A percentile compares a stretch with the other conserved stretches of the same genome.
Evolutionary conservation across 2,797 vertebrate species (phyloP).

Genomic region (Coluber constrictor): DNA sequence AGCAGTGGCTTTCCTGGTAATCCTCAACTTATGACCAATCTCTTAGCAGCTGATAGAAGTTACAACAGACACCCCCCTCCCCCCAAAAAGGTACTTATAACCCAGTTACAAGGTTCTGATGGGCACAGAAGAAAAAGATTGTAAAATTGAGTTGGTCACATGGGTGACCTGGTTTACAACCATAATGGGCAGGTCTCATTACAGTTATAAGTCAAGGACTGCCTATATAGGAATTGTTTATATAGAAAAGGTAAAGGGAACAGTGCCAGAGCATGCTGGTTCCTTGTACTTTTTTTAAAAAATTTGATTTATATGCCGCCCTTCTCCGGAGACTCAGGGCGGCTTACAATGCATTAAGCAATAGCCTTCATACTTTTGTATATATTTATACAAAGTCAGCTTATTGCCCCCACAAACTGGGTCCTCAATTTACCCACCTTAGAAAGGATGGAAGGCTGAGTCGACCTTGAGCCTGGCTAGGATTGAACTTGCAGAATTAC

Average conservation of each 20-base stretch:
- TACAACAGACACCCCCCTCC: background rate
- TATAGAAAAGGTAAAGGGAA: background rate
- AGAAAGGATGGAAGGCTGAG: no score
- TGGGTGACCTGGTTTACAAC: background rate
- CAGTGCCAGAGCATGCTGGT: background rate
- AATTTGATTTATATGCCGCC: no score
- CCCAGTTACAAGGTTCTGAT: background rate
- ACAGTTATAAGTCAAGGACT: background rate
- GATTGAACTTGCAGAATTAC: no score
- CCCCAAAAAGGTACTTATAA: background rate
- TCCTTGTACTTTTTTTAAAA: background rate
- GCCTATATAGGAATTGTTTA: background rate
- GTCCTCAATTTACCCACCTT: no score
- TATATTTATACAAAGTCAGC: no score
- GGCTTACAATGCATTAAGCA: no score
- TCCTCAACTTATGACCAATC: background rate
- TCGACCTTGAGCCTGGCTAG: no score
- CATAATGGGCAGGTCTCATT: background rate
- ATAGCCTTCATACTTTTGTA: no score
- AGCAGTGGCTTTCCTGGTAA: background rate
- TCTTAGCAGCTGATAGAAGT: background rate
- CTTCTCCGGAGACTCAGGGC: no score
- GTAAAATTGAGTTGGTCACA: background rate
- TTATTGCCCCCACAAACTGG: no score
- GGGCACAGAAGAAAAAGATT: background rate